phyloP scores from a whole-genome alignment of 2,888 invertebrate genomes.

The Machimus rusticus region DNA sequence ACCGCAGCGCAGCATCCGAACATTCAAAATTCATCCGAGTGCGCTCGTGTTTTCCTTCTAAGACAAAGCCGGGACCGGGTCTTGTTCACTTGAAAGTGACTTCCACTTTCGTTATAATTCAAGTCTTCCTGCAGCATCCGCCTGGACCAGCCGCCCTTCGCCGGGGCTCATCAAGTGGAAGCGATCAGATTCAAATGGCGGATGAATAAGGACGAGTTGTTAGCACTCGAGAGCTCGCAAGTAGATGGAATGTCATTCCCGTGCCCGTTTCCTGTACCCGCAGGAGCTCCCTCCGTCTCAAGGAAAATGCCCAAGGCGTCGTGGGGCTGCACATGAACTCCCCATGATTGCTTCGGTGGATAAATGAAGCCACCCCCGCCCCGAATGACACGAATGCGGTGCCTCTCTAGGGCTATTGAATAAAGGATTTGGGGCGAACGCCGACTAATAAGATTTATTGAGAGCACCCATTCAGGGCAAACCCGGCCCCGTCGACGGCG shows the following conservation, averaged over 20 bases:
- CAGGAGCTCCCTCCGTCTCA: background rate
- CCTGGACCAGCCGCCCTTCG: background rate
- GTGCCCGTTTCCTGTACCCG: background rate
- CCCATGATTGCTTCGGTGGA: background rate
- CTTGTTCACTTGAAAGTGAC: background rate
- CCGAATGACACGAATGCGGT: background rate
- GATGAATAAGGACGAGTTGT: slow-evolving; percentile 11
- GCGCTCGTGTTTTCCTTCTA: background rate
- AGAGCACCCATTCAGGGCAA: background rate
- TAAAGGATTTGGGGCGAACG: background rate
- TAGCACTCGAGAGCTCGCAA: slow-evolving; percentile 7
- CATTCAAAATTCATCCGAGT: slow-evolving; percentile 26
- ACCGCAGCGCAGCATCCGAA: background rate
- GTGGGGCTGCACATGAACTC: background rate
- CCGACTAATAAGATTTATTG: background rate
- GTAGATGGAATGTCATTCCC: background rate
- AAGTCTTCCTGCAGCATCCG: background rate
- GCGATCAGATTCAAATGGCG: background rate
- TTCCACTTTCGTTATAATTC: background rate
- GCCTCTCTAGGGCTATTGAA: background rate
- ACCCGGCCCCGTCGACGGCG: background rate
- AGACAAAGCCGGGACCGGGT: background rate
- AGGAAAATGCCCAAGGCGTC: background rate
- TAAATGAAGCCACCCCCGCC: background rate
- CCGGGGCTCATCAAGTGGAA: background rate